These are phyloP conservation scores for Neolamprologus variostigma DNA, from an alignment of 2,113 vertebrate genomes.

Conservation along the genomic window DNA sequence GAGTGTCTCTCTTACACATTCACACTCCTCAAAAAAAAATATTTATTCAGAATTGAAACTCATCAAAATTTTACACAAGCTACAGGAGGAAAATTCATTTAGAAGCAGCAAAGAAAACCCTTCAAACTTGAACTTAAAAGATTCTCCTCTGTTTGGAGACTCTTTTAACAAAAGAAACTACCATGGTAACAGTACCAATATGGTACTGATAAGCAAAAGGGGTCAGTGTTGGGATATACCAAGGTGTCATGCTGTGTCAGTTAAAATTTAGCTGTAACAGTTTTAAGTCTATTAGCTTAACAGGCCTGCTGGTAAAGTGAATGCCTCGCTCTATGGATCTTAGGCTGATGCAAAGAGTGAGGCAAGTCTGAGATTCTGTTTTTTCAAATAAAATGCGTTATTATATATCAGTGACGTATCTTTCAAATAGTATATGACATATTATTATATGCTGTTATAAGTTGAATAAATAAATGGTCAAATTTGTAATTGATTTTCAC, in stretches of 20 bases:
- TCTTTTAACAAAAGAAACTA: neutral
- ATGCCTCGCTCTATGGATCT: accelerated
- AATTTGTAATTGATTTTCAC: neutral
- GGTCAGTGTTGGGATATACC: neutral
- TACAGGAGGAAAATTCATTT: accelerated
- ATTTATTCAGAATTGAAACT: neutral
- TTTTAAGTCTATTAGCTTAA: neutral
- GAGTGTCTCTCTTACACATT: neutral
- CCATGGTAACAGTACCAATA: neutral
- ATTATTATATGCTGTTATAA: neutral
- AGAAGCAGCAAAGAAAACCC: accelerated
- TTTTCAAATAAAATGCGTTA: neutral
- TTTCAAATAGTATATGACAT: neutral
- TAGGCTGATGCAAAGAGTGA: neutral
- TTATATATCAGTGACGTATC: neutral
- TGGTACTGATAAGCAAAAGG: neutral
- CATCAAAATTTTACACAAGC: neutral
- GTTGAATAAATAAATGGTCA: neutral
- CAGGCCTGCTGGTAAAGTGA: neutral
- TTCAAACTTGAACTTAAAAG: neutral
- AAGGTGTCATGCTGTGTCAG: neutral
- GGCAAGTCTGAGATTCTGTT: neutral
- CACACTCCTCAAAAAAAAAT: neutral
- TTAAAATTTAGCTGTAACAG: neutral
- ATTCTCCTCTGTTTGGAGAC: neutral